A percentile compares a stretch with the other conserved stretches of the same genome.
phyloP scores from a whole-genome alignment of 2,888 invertebrate species.

The Unio delphinus region DNA sequence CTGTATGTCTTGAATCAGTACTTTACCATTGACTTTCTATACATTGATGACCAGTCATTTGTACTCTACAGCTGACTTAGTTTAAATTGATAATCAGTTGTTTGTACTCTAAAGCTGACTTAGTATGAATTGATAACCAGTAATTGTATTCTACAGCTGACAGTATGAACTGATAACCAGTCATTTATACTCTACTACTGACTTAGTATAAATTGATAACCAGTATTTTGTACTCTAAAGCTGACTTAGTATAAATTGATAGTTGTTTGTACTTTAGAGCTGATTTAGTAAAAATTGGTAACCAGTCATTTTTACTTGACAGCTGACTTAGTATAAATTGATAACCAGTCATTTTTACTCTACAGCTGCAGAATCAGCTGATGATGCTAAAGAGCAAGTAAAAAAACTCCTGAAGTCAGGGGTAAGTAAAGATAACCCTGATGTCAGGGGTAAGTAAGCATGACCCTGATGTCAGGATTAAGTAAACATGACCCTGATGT shows the following conservation, averaged over 20 bases:
- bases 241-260: conserved; percentile 10
- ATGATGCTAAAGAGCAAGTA: conserved; percentile 94
- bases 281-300: neutral
- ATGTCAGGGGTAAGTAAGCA: conserved; percentile 88
- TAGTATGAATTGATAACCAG: neutral
- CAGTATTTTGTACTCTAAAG: conserved; percentile 26
- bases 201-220: no score
- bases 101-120: conserved; percentile 34
- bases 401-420: conserved; percentile 95
- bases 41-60: neutral
- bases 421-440: conserved; percentile 74
- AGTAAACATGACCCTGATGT: conserved; percentile 62
- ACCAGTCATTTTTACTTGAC: conserved; percentile 14
- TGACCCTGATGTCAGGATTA: conserved; percentile 91
- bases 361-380: conserved; percentile 60
- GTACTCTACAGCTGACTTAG: conserved; percentile 31
- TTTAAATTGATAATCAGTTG: neutral
- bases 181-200: no score
- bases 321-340: conserved; percentile 22
- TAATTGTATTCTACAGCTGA: conserved; percentile 35
- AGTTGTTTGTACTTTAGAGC: conserved; percentile 33
- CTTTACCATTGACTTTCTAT: no score
- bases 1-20: neutral
- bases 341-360: conserved; percentile 8
- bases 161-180: conserved; percentile 70